Percentiles rank a stretch among this genome's conserved stretches.
These are phyloP conservation scores for Ernsta delagoae DNA, from an alignment of 2,888 invertebrate species.

Conservation along the genomic window DNA sequence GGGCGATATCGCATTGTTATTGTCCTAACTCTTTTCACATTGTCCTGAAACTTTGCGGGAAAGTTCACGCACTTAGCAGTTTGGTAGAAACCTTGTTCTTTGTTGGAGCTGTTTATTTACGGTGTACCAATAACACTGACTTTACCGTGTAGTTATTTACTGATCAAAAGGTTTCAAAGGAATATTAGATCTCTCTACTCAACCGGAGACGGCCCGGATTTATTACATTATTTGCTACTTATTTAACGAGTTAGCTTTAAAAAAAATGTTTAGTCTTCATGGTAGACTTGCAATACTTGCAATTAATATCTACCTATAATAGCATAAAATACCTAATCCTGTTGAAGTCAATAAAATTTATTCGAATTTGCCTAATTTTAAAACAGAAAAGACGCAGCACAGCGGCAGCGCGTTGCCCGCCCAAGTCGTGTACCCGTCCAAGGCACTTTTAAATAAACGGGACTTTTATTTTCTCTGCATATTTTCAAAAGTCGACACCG, in stretches of 20 bases:
- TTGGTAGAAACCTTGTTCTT: constrained; percentile 26
- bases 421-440: constrained; percentile 74
- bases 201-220: no score
- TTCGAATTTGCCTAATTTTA: constrained; percentile 62
- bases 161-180: no score
- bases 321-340: neutral
- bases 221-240: no score
- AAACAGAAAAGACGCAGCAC: constrained; percentile 63
- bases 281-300: no score
- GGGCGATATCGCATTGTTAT: constrained; percentile 61
- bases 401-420: constrained; percentile 61
- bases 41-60: constrained; percentile 33
- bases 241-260: no score
- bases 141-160: no score
- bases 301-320: neutral
- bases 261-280: no score
- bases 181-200: no score
- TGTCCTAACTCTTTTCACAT: constrained; percentile 40
- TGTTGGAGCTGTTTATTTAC: constrained; percentile 9
- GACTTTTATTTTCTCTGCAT: constrained; percentile 66
- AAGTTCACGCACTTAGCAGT: constrained; percentile 32
- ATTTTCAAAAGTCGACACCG: constrained; percentile 67
- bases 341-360: constrained; percentile 48
- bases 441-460: constrained; percentile 72
- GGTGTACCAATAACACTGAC: neutral